phyloP scores from a whole-genome alignment of 2,888 invertebrate genomes.

The Andricus quercusramuli region DNA sequence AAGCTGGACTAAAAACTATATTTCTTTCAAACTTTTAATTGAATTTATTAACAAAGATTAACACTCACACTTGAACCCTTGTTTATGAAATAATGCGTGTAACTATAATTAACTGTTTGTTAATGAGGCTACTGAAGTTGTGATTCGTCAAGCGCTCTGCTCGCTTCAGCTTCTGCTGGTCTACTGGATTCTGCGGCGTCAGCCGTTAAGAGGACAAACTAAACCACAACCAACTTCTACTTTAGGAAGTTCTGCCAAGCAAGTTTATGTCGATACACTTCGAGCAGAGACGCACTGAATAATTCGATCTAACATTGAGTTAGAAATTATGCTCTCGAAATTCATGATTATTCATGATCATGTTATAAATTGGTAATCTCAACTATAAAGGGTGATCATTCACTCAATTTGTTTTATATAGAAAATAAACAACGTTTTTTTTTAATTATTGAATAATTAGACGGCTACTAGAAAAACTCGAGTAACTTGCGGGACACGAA shows the following conservation, averaged over 20 bases:
- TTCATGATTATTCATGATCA: too few species aligned
- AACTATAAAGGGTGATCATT: too few species aligned
- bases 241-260: slow-evolving; percentile 25
- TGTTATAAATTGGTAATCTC: too few species aligned
- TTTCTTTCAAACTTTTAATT: neutral
- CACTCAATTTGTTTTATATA: too few species aligned
- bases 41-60: neutral
- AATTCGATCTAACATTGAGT: slow-evolving; percentile 8
- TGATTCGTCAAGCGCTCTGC: slow-evolving; percentile 49
- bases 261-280: slow-evolving; percentile 24
- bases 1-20: too few species aligned
- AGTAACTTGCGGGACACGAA: too few species aligned
- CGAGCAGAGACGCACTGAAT: neutral
- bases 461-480: too few species aligned
- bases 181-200: neutral
- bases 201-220: neutral
- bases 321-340: neutral
- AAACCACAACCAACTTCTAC: slow-evolving; percentile 20
- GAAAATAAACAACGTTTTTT: too few species aligned
- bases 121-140: slow-evolving; percentile 63
- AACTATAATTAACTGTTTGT: slow-evolving; percentile 55
- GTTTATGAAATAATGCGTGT: slow-evolving; percentile 66
- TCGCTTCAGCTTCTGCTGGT: neutral
- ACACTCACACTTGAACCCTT: neutral
- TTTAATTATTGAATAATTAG: too few species aligned